Percentiles rank a stretch among this genome's conserved stretches.
Conservation (phyloP, 2,113 vertebrate genomes). For the Cinclus mexicanus region DNA sequence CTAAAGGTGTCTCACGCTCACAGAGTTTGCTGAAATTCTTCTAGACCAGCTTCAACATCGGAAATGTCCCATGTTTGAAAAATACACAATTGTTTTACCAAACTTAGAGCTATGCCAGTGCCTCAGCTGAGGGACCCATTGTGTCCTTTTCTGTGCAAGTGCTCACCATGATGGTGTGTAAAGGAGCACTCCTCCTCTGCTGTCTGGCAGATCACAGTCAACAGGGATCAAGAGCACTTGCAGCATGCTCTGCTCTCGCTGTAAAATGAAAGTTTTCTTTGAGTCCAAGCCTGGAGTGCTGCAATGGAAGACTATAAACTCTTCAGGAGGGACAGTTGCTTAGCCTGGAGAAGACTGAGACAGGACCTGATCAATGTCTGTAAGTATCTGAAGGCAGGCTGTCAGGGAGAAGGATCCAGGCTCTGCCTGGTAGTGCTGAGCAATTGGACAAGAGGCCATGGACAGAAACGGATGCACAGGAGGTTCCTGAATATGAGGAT, state of each 20-base stretch:
- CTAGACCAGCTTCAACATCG: neutral
- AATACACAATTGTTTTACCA: neutral
- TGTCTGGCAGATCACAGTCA: neutral
- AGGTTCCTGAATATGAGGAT: neutral
- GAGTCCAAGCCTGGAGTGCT: neutral
- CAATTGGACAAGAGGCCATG: too few species aligned
- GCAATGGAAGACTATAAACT: neutral
- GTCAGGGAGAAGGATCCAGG: too few species aligned
- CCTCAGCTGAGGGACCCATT: neutral
- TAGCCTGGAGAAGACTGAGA: neutral
- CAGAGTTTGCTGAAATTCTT: neutral
- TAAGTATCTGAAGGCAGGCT: neutral
- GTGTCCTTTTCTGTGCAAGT: neutral
- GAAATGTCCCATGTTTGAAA: neutral
- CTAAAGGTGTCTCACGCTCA: neutral
- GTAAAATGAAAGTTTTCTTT: neutral
- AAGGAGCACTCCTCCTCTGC: neutral
- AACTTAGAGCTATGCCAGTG: neutral
- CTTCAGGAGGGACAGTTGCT: neutral
- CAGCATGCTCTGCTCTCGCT: neutral
- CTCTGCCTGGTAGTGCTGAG: fast-evolving
- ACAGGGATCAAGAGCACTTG: neutral
- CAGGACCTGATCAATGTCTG: too few species aligned
- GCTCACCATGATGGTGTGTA: too few species aligned
- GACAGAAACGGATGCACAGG: neutral